Conservation (phyloP, 2,113 vertebrate species). For the Lepidothrix coronata region DNA sequence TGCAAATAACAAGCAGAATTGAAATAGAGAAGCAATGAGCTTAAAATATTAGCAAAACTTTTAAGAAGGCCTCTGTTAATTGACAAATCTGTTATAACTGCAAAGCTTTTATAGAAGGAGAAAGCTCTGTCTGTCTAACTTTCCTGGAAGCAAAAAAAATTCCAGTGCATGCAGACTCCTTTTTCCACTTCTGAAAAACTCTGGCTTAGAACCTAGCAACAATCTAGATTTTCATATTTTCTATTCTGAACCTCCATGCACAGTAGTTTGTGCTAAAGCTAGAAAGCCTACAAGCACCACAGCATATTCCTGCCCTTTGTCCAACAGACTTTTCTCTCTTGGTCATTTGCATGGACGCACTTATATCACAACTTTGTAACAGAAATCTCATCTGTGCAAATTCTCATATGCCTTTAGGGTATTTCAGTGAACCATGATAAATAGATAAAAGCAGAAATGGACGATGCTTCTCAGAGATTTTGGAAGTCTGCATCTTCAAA, state of each 20-base stretch:
- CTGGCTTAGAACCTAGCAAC: rapidly evolving
- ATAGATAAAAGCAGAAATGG: not conserved
- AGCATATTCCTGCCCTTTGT: not conserved
- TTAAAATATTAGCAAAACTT: not conserved
- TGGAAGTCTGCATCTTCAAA: not conserved
- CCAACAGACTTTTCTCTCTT: not conserved
- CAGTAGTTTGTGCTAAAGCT: not conserved
- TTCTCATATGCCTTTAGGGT: rapidly evolving
- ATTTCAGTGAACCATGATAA: not conserved
- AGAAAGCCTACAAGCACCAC: not conserved
- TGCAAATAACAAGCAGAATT: not conserved
- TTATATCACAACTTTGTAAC: rapidly evolving
- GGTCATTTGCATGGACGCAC: not conserved
- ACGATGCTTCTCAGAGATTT: not conserved
- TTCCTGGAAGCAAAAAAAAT: not conserved
- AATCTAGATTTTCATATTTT: not conserved
- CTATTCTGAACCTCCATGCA: not conserved
- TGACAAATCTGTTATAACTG: not conserved
- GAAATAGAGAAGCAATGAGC: not conserved
- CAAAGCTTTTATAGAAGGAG: not conserved
- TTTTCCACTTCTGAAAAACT: not conserved
- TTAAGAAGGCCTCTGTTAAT: not conserved
- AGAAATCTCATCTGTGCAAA: not conserved
- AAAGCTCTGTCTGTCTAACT: not conserved
- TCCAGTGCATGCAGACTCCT: not conserved